phyloP scores from a whole-genome alignment of 2,888 invertebrate genomes.

The Drosophila vallismaia region DNA sequence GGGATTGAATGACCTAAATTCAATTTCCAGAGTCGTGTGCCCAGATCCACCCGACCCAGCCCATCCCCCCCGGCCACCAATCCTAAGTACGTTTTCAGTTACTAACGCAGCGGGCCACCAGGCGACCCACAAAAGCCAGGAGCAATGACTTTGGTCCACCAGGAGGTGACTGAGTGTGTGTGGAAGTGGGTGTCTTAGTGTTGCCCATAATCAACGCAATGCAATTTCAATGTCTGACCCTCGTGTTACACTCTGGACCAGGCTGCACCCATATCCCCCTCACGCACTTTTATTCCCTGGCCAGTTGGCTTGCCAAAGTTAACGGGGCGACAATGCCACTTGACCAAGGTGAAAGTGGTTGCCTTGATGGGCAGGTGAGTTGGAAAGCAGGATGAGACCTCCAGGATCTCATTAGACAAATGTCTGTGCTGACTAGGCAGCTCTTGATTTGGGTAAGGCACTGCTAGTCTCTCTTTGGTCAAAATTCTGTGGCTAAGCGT shows the following conservation, averaged over 20 bases:
- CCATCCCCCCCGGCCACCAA: constrained; percentile 14
- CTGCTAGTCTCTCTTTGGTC: neutral
- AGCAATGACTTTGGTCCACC: constrained; percentile 3
- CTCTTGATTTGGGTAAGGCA: constrained; percentile 47
- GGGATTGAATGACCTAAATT: constrained; percentile 73
- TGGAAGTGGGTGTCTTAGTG: constrained; percentile 49
- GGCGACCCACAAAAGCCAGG: constrained; percentile 12
- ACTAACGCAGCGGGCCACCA: constrained; percentile 72
- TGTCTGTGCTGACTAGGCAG: constrained; percentile 48
- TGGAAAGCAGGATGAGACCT: constrained; percentile 1
- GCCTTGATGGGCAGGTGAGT: constrained; percentile 10
- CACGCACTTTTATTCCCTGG: constrained; percentile 4
- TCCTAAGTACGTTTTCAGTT: constrained; percentile 79
- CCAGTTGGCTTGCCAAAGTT: constrained; percentile 5
- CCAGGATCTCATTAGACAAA: constrained; percentile 48
- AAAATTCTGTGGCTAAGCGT: constrained; percentile 17
- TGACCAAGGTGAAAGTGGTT: constrained; percentile 29
- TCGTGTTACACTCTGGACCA: constrained; percentile 60
- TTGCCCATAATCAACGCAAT: constrained; percentile 72
- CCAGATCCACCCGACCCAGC: constrained; percentile 4
- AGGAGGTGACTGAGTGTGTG: constrained; percentile 10
- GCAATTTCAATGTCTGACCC: constrained; percentile 77
- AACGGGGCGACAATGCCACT: neutral
- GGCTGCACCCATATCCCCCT: constrained; percentile 26
- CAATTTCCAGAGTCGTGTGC: constrained; percentile 55